Conservation (phyloP, 2,797 vertebrate species). For the Sarcoramphus papa region DNA sequence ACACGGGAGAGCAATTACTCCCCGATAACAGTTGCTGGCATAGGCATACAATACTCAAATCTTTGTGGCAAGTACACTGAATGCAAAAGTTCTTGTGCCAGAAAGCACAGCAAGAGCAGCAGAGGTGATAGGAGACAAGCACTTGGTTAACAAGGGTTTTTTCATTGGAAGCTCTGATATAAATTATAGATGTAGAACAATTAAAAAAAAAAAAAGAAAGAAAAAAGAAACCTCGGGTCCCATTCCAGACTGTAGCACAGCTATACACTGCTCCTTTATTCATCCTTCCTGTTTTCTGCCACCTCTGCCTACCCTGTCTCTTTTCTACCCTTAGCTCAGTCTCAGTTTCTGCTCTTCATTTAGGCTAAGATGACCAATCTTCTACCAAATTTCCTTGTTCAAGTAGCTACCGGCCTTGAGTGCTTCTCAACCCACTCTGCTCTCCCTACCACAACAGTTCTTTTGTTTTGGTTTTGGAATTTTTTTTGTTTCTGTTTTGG, state of each 20-base stretch:
- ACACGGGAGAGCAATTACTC: neutral
- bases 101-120: neutral
- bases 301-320: neutral
- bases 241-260: neutral
- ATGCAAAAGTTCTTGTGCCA: neutral
- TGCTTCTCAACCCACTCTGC: neutral
- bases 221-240: neutral
- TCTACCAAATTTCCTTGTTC: neutral
- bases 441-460: neutral
- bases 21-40: neutral
- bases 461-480: neutral
- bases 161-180: neutral
- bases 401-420: neutral
- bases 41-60: accelerated
- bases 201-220: neutral
- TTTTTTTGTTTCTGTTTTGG: neutral
- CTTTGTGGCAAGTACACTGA: neutral
- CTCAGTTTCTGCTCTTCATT: neutral
- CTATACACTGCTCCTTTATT: neutral
- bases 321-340: neutral
- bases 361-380: neutral
- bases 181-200: neutral
- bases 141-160: neutral
- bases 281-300: neutral
- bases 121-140: neutral